Conservation (phyloP, 2,113 vertebrate species). For the Grus americana region DNA sequence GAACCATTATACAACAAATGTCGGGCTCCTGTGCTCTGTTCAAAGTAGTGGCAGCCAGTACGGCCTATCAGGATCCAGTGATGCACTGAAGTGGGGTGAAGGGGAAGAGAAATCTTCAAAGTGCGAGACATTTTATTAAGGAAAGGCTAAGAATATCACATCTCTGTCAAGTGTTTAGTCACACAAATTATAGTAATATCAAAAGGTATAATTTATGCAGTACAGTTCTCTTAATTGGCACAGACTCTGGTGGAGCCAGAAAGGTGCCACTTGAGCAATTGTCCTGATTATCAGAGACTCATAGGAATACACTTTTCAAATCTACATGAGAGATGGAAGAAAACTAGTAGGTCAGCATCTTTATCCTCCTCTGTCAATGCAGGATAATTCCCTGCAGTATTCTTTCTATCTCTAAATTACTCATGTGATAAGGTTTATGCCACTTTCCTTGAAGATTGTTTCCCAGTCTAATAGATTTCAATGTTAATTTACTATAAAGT, state of each 20-base stretch:
- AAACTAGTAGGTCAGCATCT: constrained; percentile 49
- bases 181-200: constrained; percentile 61
- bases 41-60: not conserved
- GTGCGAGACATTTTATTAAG: constrained; percentile 47
- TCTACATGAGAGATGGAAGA: constrained; percentile 12
- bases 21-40: not conserved
- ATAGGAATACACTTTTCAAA: constrained; percentile 40
- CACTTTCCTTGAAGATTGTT: not conserved
- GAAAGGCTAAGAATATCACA: constrained; percentile 58
- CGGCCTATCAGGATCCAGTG: not conserved
- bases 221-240: constrained; percentile 60
- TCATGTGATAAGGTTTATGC: constrained; percentile 6
- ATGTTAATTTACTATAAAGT: constrained; percentile 36
- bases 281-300: constrained; percentile 55
- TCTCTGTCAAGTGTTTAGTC: constrained; percentile 60
- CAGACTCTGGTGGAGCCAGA: constrained; percentile 34
- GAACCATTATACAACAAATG: not conserved
- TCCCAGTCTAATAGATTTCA: constrained; percentile 1
- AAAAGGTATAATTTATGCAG: constrained; percentile 67
- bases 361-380: constrained; percentile 43
- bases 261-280: constrained; percentile 62
- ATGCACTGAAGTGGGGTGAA: constrained; percentile 7
- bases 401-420: constrained; percentile 31
- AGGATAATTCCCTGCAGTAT: constrained; percentile 15
- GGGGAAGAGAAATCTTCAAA: constrained; percentile 30